Conservation (phyloP, 2,888 invertebrate species). For the Biston stratarius region DNA sequence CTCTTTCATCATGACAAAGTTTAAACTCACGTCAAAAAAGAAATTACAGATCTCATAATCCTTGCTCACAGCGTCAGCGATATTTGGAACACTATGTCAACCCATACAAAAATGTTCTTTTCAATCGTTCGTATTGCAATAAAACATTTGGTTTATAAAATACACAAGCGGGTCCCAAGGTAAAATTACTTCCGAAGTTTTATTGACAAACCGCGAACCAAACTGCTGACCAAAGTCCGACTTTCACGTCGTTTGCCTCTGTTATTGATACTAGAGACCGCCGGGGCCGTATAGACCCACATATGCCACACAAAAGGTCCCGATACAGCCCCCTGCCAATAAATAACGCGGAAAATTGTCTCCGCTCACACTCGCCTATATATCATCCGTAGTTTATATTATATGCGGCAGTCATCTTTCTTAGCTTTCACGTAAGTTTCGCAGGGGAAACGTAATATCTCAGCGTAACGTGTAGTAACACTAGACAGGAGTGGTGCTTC, state of each 20-base stretch:
- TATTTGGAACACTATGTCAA: too few species aligned
- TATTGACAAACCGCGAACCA: conserved; percentile 74
- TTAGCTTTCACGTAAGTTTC: conserved; percentile 64
- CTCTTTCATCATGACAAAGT: too few species aligned
- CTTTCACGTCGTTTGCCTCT: conserved; percentile 66
- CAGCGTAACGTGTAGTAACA: conserved; percentile 43
- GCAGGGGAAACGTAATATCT: conserved; percentile 58
- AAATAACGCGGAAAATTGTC: conserved; percentile 73
- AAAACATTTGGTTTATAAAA: not conserved
- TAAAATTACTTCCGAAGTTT: conserved; percentile 76
- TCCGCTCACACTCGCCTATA: conserved; percentile 62
- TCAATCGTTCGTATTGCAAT: not conserved
- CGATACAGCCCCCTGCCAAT: conserved; percentile 64
- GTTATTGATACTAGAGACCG: conserved; percentile 73
- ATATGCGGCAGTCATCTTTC: conserved; percentile 65
- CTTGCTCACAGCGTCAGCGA: too few species aligned
- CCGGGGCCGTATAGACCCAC: conserved; percentile 62
- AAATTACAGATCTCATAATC: too few species aligned
- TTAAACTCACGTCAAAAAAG: too few species aligned
- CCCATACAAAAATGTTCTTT: not conserved
- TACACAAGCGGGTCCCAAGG: conserved; percentile 57
- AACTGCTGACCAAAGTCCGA: conserved; percentile 73
- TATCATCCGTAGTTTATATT: conserved; percentile 70
- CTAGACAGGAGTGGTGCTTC: conserved; percentile 8
- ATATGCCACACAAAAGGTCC: conserved; percentile 65